Base-by-base conservation (phyloP, 2,797 vertebrate species). In the Alcedo atthis region DNA sequence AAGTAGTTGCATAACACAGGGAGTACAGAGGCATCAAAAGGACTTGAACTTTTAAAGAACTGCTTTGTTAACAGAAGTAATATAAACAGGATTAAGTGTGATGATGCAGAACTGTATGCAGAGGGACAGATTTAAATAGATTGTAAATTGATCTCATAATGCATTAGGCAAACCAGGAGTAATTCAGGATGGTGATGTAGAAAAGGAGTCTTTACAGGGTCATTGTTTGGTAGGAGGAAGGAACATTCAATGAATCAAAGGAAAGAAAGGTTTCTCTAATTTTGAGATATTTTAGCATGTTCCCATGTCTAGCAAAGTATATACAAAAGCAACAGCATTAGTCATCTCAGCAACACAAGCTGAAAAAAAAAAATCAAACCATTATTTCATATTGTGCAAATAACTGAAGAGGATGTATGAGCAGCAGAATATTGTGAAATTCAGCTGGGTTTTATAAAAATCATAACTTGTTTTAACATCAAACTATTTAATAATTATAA, bases 21-120 rank as follows among this genome's bases (percentile, higher is more conserved):
- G 51, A 51, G 12, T 15, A 80, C 49, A 71, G 17, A 57, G n/a
- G 1, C 21, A 74, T 89, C 53, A 80, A 75, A 74, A 91, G 35
- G 37, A 66, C 70, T 83, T 86, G 78, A 93, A 67, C 40, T 92
- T 78, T 57, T 3, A 20, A 87, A 81, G 70, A 86, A 35, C 19
- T 77, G 18, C 30, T 81, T 73, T 76, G 55, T 91, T 94, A 76
- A 93, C 54, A 87, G 48, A 92, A 81, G 32, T 32, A 93, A 73
- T 94, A 81, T 70, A 87, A 93, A 92, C 21, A 93, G 81, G 62
- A 90, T 84, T 84, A 92, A 49, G 18, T 85, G 46, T 81, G 67
- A 90, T 90, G 74, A 87, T 79, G 18, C 19, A 85, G 16, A 79
- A 61, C 37, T 77, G 11, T 80, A 75, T 58, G 61, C 32, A 66